Evolutionary conservation across 2,797 vertebrate genomes (phyloP), one percentile per base, ranked within the genome.

Genomic region (Anguilla megastoma): DNA sequence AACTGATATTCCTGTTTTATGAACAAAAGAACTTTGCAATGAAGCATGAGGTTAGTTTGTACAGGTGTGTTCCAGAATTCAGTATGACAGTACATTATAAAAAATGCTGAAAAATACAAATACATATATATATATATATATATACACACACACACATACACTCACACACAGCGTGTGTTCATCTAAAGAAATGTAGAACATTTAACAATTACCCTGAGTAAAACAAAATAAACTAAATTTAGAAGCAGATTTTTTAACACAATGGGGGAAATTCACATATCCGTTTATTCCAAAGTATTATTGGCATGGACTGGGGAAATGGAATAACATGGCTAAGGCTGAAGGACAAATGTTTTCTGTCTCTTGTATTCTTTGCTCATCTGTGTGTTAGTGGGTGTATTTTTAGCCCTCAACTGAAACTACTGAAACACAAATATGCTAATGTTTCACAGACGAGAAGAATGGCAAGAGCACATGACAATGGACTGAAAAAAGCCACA

Each of bases 1-100:
- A 96, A 96, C 95, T 96, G 95, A 97, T 96, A 96, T 96, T 96
- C 96, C 95, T 96, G 96, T 95, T 96, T 96, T 95, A 96, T 96
- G 95, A 96, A 95, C 94, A 96, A 93, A 94, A 96, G 95, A 96
- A 96, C 96, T 95, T 94, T 96, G 95, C 95, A 95, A 96, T 94
- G 93, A 94, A 93, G 94, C 96, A 94, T 96, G 94, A 93, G 95
- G 95, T 96, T 95, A 94, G 94, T 95, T 95, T 93, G 93, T 94
- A 92, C 93, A 95, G 95, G 94, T 96, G 94, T 93, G 93, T 94
- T 90, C 94, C 91, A 91, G 95, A 96, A 95, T 76, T 33, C 4
- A 33, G 10, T 21, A 76, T 96, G 96, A 95, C 96, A 96, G 96
- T 96, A 96, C 95, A 93, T 96, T 96, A 96, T 95, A 95, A 95